Percentiles rank a stretch among this genome's conserved stretches.
Evolutionary conservation across 2,888 invertebrate genomes (phyloP).

Genomic region (Caenorhabditis parvicauda): DNA sequence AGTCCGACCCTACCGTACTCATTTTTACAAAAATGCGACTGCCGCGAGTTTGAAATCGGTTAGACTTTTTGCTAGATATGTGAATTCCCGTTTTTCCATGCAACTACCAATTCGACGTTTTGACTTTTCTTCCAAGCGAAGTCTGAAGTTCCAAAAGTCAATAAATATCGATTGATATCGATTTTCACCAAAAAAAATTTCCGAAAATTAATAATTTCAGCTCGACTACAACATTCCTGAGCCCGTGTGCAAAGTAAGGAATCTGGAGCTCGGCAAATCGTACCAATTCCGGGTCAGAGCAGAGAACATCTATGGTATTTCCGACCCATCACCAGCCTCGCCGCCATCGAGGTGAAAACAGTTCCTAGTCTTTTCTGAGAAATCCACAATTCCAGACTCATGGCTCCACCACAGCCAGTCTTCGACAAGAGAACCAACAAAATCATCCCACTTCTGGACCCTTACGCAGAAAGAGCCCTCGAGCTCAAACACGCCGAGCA

Average conservation of each 20-base stretch:
- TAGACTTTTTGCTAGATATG: too few relatives aligned
- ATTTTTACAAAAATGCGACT: too few relatives aligned
- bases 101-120: too few relatives aligned
- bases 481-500: constrained; percentile 58
- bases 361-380: constrained; percentile 4
- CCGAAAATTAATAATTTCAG: constrained; percentile 21
- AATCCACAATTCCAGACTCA: constrained; percentile 38
- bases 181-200: too few relatives aligned
- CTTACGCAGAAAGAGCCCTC: constrained; percentile 59
- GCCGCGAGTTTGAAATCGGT: too few relatives aligned
- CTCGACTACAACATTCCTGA: constrained; percentile 72
- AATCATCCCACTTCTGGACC: constrained; percentile 61
- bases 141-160: too few relatives aligned
- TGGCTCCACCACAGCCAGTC: constrained; percentile 62
- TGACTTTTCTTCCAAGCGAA: too few relatives aligned
- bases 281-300: constrained; percentile 93
- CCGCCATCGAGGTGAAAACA: constrained; percentile 50
- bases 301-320: constrained; percentile 91
- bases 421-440: constrained; percentile 58
- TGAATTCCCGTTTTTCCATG: too few relatives aligned
- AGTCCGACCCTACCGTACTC: too few relatives aligned
- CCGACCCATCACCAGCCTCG: constrained; percentile 90
- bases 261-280: constrained; percentile 86
- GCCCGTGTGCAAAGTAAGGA: constrained; percentile 83
- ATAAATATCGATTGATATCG: too few relatives aligned